A percentile compares a stretch with the other conserved stretches of the same genome.
Conservation (phyloP, 2,113 vertebrate species). For the Gambusia holbrooki region DNA sequence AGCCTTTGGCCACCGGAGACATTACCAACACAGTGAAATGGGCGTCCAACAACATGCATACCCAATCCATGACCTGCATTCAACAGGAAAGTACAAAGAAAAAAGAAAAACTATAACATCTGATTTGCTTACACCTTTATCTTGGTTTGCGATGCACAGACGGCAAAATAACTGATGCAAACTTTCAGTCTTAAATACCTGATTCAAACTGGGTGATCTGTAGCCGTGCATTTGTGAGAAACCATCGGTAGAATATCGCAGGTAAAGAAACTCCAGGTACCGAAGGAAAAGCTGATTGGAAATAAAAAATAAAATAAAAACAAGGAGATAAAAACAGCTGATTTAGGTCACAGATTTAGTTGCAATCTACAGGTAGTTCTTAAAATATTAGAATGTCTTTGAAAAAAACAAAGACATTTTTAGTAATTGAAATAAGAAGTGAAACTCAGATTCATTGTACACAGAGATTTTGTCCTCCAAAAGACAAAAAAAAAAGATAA, state of each 20-base stretch:
- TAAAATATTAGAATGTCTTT: too few species aligned
- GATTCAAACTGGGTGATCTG: constrained; percentile 82
- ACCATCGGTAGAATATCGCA: constrained; percentile 84
- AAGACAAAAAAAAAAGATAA: too few species aligned
- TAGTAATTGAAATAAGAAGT: too few species aligned
- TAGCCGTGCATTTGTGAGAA: constrained; percentile 73
- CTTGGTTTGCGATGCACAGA: neutral
- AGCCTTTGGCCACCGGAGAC: constrained; percentile 87
- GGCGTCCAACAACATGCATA: constrained; percentile 91
- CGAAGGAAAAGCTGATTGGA: constrained; percentile 86
- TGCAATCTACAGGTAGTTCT: neutral
- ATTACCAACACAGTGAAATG: constrained; percentile 94
- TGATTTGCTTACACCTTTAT: neutral
- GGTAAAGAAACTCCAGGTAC: constrained; percentile 91
- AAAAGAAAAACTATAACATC: neutral
- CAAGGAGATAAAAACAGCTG: neutral
- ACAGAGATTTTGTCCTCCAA: too few species aligned
- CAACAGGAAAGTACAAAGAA: constrained; percentile 13
- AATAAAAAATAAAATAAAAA: constrained; percentile 10
- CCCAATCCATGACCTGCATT: constrained; percentile 93
- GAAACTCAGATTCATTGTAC: too few species aligned
- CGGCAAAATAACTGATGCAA: neutral
- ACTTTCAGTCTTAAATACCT: constrained; percentile 72
- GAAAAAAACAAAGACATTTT: too few species aligned
- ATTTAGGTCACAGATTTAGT: neutral